Base-by-base conservation (phyloP, 2,888 invertebrate genomes). In the Macrosoma leucophasiata region DNA sequence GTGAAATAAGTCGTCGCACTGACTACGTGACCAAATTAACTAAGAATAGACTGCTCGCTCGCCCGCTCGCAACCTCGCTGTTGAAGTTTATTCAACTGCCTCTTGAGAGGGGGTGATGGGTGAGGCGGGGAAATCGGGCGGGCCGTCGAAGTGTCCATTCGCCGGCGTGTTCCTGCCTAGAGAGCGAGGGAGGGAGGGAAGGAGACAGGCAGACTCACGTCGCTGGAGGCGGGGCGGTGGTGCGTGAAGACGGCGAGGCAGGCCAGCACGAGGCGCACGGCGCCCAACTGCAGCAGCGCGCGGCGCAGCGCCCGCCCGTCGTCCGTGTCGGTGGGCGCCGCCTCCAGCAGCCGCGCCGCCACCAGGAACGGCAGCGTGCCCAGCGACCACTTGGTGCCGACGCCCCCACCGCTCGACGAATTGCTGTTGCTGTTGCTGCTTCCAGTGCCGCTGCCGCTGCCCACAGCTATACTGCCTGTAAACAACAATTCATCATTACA, bases 191-290 rank as follows among this genome's bases (percentile, higher is more conserved):
- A n/a, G n/a, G n/a, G n/a, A n/a, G n/a, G n/a, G n/a, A n/a, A n/a
- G n/a, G n/a, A n/a, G n/a, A n/a, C n/a, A n/a, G 23, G 3, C 7
- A 2, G 26, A 46, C 48, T 52, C 3, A 66, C 28, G 3, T 30
- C 26, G 13, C 7, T 18, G 12, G 14, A 14, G 29, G 81, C 76
- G 33, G 89, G 89, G 0, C 88, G 86, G 58, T 93, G 93, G 65
- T 94, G 94, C 4, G 96, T 95, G 67, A 97, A 95, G 20, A 95
- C 92, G 1, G 95, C 92, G 33, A 97, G 86, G 59, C 96, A 96
- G 31, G 93, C 92, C 21, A 97, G 87, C 51, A 97, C 86, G 31
- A 97, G 87, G 51, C 95, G 89, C 52, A 95, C 89, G 18, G 94
- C 94, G 13, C 96, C 96, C 18, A 93, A 90, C 53, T 92, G 91